Conservation (phyloP, 2,797 vertebrate species). For the Phoebastria nigripes region DNA sequence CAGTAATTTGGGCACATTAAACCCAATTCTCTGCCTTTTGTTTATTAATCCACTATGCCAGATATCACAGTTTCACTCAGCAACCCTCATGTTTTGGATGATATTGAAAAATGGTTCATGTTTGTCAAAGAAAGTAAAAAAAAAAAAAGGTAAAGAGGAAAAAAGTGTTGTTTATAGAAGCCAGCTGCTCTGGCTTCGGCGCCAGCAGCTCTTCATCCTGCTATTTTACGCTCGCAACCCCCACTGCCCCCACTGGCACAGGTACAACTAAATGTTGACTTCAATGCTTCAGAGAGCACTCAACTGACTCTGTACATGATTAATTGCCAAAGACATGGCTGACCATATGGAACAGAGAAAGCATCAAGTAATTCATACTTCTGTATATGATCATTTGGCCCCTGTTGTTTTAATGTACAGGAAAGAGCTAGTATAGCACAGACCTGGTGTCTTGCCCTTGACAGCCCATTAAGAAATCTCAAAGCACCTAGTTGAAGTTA, state of each 20-base stretch:
- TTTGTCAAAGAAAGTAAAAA: slow-evolving; percentile 50
- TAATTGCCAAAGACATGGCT: slow-evolving; percentile 82
- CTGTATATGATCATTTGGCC: slow-evolving; percentile 78
- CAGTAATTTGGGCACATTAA: slow-evolving; percentile 51
- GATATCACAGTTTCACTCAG: slow-evolving; percentile 39
- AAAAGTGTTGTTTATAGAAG: slow-evolving; percentile 78
- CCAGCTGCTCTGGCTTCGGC: slow-evolving; percentile 79
- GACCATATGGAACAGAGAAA: slow-evolving; percentile 84
- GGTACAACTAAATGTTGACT: slow-evolving; percentile 78
- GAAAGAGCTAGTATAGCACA: slow-evolving; percentile 78
- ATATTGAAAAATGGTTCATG: slow-evolving; percentile 54
- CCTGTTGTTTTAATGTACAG: slow-evolving; percentile 82
- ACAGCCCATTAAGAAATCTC: slow-evolving; percentile 86
- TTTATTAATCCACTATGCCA: slow-evolving; percentile 53
- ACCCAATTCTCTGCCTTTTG: slow-evolving; percentile 52
- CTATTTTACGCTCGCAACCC: slow-evolving; percentile 70
- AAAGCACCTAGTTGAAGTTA: slow-evolving; percentile 80
- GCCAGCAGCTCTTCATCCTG: slow-evolving; percentile 74
- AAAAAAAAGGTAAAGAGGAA: neutral
- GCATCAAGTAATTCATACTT: slow-evolving; percentile 83
- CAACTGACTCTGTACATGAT: slow-evolving; percentile 79
- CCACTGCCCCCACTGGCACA: slow-evolving; percentile 75
- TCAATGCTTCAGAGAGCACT: slow-evolving; percentile 77
- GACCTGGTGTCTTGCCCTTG: slow-evolving; percentile 82
- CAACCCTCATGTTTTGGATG: slow-evolving; percentile 47